Percentiles rank a stretch among this genome's conserved stretches.
phyloP scores from a whole-genome alignment of 2,797 vertebrate species.

The Vespertilio murinus region DNA sequence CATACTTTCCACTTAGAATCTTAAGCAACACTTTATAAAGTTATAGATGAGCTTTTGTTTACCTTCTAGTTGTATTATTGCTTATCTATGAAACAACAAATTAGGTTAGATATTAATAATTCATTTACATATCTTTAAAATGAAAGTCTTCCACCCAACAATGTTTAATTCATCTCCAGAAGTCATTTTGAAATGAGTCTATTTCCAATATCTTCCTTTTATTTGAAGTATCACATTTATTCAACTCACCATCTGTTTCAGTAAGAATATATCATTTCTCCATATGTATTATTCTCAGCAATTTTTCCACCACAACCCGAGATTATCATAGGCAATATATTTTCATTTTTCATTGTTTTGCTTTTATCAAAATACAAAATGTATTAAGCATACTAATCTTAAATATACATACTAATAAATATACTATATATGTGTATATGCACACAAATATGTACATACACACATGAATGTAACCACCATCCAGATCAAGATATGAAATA shows the following conservation, averaged over 20 bases:
- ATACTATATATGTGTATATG: neutral
- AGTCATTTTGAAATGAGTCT: slow-evolving; percentile 43
- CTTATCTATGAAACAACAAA: slow-evolving; percentile 31
- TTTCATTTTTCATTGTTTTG: slow-evolving; percentile 33
- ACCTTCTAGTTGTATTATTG: neutral
- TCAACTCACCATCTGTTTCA: neutral
- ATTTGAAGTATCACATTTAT: neutral
- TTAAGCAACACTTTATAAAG: slow-evolving; percentile 35
- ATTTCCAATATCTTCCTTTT: slow-evolving; percentile 22
- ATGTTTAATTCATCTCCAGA: slow-evolving; percentile 26
- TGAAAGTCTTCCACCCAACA: neutral
- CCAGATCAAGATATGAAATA: neutral
- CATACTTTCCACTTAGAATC: slow-evolving; percentile 52
- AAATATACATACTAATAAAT: neutral
- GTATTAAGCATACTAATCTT: neutral
- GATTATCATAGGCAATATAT: neutral
- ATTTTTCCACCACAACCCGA: slow-evolving; percentile 33
- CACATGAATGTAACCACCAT: neutral
- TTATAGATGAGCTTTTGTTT: slow-evolving; percentile 39
- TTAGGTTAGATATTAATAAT: neutral
- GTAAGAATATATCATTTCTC: neutral
- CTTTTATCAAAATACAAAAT: slow-evolving; percentile 32
- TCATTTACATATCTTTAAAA: neutral
- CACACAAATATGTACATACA: neutral
- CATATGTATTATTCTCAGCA: neutral